These are phyloP conservation scores for Gorsachius magnificus DNA, from an alignment of 2,797 vertebrate genomes.

Conservation along the genomic window DNA sequence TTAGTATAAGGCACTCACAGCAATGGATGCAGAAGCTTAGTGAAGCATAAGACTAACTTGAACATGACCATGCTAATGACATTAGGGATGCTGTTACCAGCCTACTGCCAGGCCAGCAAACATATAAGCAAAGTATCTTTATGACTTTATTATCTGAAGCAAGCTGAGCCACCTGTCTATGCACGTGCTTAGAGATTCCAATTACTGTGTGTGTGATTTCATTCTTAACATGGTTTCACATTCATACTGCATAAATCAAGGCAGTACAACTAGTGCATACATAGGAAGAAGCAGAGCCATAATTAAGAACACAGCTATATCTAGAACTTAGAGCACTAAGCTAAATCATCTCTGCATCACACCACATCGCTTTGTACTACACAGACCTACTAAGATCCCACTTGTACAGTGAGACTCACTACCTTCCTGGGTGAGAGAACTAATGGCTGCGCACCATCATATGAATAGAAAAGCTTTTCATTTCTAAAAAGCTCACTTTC, in stretches of 20 bases:
- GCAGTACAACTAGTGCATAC: background rate
- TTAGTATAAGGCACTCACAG: background rate
- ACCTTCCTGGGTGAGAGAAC: background rate
- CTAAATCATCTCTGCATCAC: background rate
- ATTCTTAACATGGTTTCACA: background rate
- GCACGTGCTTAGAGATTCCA: background rate
- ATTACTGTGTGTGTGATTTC: background rate
- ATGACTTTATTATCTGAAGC: background rate
- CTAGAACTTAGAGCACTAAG: background rate
- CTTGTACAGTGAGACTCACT: background rate
- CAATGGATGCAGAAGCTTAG: background rate
- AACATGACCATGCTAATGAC: background rate
- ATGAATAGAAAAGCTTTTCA: background rate
- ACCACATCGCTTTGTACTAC: background rate
- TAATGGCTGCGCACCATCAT: background rate
- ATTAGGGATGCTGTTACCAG: background rate
- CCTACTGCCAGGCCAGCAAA: background rate
- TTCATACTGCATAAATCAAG: background rate
- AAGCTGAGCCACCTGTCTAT: background rate
- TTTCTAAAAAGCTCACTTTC: background rate
- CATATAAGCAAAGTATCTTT: rapidly evolving
- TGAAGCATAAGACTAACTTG: background rate
- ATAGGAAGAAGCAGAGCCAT: background rate
- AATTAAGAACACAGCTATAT: background rate
- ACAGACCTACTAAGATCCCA: background rate